Evolutionary conservation across 2,888 invertebrate species (phyloP).

Genomic region (Athetis lepigone): DNA sequence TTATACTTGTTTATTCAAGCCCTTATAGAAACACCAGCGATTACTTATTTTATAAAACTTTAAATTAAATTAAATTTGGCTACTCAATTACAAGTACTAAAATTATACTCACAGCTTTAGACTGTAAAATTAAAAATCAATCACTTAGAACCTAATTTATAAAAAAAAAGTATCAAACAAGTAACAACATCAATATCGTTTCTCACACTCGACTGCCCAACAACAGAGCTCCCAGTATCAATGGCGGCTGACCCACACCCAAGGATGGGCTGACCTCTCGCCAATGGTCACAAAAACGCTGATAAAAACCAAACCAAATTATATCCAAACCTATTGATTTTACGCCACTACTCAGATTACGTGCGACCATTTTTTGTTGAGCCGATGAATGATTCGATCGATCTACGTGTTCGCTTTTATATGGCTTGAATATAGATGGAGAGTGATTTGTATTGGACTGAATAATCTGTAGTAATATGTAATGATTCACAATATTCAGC

Average conservation of each 20-base stretch:
- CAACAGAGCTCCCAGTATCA: constrained; percentile 45
- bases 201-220: constrained; percentile 34
- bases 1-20: too few species aligned
- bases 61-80: too few species aligned
- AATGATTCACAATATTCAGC: too few species aligned
- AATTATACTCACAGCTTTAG: too few species aligned
- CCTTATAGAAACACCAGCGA: too few species aligned
- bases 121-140: too few species aligned
- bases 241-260: constrained; percentile 58
- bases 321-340: constrained; percentile 55
- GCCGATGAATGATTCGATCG: constrained; percentile 36
- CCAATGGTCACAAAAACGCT: constrained; percentile 53
- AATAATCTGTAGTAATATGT: neutral
- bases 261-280: constrained; percentile 59
- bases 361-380: constrained; percentile 51
- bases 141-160: too few species aligned
- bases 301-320: constrained; percentile 58
- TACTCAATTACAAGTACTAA: neutral
- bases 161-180: neutral
- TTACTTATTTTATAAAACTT: neutral
- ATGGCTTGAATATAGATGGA: constrained; percentile 3
- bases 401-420: constrained; percentile 41
- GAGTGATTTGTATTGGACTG: neutral
- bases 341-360: constrained; percentile 58
- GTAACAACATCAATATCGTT: neutral